Conservation (phyloP, 2,888 invertebrate genomes). For the Cataglyphis cursor region DNA sequence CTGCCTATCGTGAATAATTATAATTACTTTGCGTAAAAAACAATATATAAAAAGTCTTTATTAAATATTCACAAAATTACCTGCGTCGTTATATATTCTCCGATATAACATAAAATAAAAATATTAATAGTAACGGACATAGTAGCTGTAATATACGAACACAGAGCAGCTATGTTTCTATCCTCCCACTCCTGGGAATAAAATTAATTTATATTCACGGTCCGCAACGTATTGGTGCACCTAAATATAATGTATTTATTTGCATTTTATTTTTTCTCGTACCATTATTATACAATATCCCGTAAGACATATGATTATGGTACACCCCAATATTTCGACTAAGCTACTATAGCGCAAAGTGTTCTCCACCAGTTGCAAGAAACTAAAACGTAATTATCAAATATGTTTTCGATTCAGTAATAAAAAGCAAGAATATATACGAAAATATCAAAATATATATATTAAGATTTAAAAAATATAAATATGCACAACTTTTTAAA, state of each 20-base stretch:
- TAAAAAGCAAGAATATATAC: background rate
- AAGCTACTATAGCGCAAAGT: conserved; percentile 27
- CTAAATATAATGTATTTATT: background rate
- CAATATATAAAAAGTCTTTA: background rate
- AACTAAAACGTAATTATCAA: conserved; percentile 31
- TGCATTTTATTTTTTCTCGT: background rate
- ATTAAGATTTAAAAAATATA: background rate
- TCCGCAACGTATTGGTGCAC: background rate
- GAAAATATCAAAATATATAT: too few species aligned
- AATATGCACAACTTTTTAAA: too few species aligned
- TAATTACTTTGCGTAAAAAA: too few species aligned
- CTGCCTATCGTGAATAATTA: background rate
- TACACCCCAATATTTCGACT: conserved; percentile 34
- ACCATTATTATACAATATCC: conserved; percentile 28
- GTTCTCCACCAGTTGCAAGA: conserved; percentile 21
- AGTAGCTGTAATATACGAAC: background rate
- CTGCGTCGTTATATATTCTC: conserved; percentile 25
- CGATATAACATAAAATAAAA: conserved; percentile 34
- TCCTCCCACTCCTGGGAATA: conserved; percentile 24
- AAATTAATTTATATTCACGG: background rate
- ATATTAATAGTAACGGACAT: conserved; percentile 22
- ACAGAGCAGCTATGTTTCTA: background rate
- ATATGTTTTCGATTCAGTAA: background rate
- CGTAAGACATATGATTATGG: conserved; percentile 4
- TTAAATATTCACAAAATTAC: background rate